A percentile compares a stretch with the other conserved stretches of the same genome.
Evolutionary conservation across 1,140 invertebrate genomes (phyloP).

Genomic region (Elymnias hypermnestra): DNA sequence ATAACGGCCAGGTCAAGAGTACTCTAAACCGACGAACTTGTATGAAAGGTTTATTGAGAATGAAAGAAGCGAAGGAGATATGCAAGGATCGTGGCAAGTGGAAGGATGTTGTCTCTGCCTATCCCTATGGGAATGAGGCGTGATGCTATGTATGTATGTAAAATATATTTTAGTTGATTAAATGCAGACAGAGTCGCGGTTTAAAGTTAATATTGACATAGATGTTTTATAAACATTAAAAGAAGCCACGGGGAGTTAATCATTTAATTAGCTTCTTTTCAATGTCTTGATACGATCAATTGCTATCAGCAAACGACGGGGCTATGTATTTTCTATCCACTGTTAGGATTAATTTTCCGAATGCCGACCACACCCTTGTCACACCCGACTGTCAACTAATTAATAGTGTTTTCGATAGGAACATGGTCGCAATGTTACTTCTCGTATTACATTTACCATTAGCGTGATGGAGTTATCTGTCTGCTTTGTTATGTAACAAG

Average conservation of each 20-base stretch:
- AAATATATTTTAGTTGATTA: too few species aligned
- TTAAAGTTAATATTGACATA: too few species aligned
- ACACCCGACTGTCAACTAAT: slow-evolving; percentile 53
- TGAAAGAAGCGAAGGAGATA: too few species aligned
- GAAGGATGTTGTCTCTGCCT: too few species aligned
- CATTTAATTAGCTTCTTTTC: slow-evolving; percentile 52
- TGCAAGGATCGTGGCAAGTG: too few species aligned
- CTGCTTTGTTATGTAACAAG: slow-evolving; percentile 12
- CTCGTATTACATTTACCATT: slow-evolving; percentile 56
- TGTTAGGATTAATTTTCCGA: slow-evolving; percentile 68
- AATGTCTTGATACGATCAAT: slow-evolving; percentile 53
- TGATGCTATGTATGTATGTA: too few species aligned
- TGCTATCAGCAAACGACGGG: slow-evolving; percentile 35
- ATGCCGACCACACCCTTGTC: slow-evolving; percentile 61
- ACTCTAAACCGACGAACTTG: too few species aligned
- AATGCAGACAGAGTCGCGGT: too few species aligned
- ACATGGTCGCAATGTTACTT: slow-evolving; percentile 18
- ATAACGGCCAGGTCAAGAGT: too few species aligned
- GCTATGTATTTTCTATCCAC: slow-evolving; percentile 36
- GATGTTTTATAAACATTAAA: too few species aligned
- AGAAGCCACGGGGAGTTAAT: slow-evolving; percentile 51
- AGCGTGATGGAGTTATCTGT: slow-evolving; percentile 49
- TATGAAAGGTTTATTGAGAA: too few species aligned
- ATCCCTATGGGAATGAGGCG: too few species aligned
- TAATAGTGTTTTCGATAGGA: slow-evolving; percentile 64